Evolutionary conservation across 1,140 invertebrate species (phyloP).

Genomic region (Antheraea pernyi): DNA sequence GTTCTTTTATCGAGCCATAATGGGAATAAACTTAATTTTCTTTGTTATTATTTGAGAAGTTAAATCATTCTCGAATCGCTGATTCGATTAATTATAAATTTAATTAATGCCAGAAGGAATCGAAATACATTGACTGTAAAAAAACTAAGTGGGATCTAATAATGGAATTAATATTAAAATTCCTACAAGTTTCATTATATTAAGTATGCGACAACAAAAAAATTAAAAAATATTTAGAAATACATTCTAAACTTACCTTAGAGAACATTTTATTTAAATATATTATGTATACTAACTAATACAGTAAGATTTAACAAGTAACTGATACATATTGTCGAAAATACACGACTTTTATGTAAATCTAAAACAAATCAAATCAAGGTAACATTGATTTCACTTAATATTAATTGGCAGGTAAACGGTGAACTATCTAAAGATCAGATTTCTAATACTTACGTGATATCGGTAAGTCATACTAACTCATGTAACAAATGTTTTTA

Average conservation of each 20-base stretch:
- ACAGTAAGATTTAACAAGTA: neutral
- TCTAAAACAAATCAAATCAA: constrained; percentile 13
- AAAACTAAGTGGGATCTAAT: too few relatives aligned
- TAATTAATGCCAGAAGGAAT: too few relatives aligned
- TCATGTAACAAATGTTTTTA: neutral
- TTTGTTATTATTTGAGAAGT: too few relatives aligned
- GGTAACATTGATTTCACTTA: constrained; percentile 18
- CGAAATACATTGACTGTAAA: too few relatives aligned
- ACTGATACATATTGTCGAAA: constrained; percentile 18
- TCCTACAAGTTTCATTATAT: too few relatives aligned
- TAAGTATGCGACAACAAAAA: neutral
- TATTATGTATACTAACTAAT: neutral
- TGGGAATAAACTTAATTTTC: too few relatives aligned
- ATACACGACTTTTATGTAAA: constrained; percentile 12
- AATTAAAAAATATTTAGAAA: neutral
- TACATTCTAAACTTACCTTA: neutral
- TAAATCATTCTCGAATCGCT: too few relatives aligned
- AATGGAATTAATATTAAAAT: too few relatives aligned
- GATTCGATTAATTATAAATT: too few relatives aligned
- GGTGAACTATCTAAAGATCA: neutral
- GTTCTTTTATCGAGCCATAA: too few relatives aligned
- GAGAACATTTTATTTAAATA: neutral
- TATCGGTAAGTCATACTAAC: neutral
- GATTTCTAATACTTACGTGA: constrained; percentile 1
- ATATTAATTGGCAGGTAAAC: neutral